Evolutionary conservation across 2,888 invertebrate genomes (phyloP), one percentile per base, ranked within the genome.

Genomic region (Torymus auratus): DNA sequence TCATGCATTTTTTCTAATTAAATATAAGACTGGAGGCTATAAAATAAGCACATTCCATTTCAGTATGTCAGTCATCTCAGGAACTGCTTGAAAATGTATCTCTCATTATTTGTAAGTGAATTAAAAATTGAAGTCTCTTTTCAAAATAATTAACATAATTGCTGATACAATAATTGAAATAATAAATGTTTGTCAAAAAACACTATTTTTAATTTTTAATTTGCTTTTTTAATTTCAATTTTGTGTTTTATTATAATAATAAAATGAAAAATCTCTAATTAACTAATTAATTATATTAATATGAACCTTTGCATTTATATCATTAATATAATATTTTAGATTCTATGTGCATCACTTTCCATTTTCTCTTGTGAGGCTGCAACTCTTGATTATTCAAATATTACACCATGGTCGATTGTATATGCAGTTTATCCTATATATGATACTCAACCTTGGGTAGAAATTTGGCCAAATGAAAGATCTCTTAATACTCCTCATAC

Each of bases 351-450:
- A 28, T 74, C 52, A n/a, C 17, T 78, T 56, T 71, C 65, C 61
- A 71, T 70, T 55, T 17, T 74, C 15, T 78, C 67, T 53, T 55
- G 77, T 28, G 41, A 70, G 67, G 65, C 41, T 65, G 70, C 71
- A 17, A 61, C 23, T 61, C 15, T 80, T 71, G 65, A 80, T 71
- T 76, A 80, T 53, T 68, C 79, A 61, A 79, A 79, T 20, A 73
- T 79, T 50, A 50, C 79, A 17, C 79, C 79, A 12, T 79, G 73
- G 73, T 62, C 68, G 69, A 62, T 79, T 14, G 41, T 62, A 7
- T 79, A 79, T 56, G n/a, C 53, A 61, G 67, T 76, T 1, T 71
- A 71, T 67, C 71, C 71, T 72, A 28, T 80, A 17, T 67, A 74
- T 65, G 64, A 77, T 28, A 14, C 65, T 14, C 62, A 75, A 58